A percentile compares a stretch with the other conserved stretches of the same genome.
Conservation (phyloP, 2,113 vertebrate species). For the Meriones unguiculatus region DNA sequence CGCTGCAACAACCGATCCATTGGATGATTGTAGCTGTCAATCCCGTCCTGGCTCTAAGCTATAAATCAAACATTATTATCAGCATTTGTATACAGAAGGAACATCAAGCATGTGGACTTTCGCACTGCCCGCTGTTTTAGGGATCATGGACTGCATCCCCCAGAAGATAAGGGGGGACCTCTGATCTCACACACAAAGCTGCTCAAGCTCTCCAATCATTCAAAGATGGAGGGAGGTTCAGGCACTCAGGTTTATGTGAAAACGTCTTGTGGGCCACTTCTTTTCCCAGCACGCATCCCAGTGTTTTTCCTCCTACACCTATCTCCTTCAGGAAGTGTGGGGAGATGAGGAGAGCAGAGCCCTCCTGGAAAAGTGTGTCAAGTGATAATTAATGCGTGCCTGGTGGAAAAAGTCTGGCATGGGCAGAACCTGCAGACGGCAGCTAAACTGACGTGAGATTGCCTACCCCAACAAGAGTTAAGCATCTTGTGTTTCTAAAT, state of each 20-base stretch:
- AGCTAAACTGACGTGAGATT: slow-evolving; percentile 59
- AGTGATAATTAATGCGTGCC: slow-evolving; percentile 20
- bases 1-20: not conserved
- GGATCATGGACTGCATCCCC: too few relatives aligned
- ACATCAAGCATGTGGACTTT: not conserved
- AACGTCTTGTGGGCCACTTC: not conserved
- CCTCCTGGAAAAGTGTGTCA: slow-evolving; percentile 56
- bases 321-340: slow-evolving; percentile 61
- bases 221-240: slow-evolving; percentile 16
- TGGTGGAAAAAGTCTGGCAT: slow-evolving; percentile 46
- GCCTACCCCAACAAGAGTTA: slow-evolving; percentile 63
- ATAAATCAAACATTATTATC: not conserved
- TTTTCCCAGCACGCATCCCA: not conserved
- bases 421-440: slow-evolving; percentile 39
- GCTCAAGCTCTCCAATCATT: slow-evolving; percentile 30
- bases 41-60: not conserved
- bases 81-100: not conserved
- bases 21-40: not conserved
- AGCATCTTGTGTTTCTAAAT: slow-evolving; percentile 76
- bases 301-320: slow-evolving; percentile 9
- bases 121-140: too few relatives aligned
- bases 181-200: not conserved
- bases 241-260: not conserved
- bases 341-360: slow-evolving; percentile 54
- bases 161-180: not conserved